A percentile compares a stretch with the other conserved stretches of the same genome.
Evolutionary conservation across 2,888 invertebrate species (phyloP).

Genomic region (Volucella bombylans): DNA sequence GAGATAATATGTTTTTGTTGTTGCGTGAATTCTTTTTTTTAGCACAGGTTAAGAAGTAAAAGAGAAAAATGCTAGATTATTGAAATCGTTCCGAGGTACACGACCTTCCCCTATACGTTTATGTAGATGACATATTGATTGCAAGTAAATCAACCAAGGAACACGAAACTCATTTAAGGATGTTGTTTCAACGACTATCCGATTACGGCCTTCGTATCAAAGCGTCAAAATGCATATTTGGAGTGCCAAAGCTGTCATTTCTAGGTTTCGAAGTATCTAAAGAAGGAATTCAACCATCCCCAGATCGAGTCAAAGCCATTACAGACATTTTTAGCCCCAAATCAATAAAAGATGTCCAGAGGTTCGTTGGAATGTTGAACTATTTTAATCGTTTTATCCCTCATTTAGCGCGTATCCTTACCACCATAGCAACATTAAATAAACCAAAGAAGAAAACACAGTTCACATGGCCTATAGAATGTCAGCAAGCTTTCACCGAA

Average conservation of each 20-base stretch:
- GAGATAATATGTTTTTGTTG: no score
- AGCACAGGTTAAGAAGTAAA: no score
- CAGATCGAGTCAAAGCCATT: no score
- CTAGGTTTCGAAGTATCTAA: no score
- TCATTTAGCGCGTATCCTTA: constrained; percentile 40
- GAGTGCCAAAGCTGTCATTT: no score
- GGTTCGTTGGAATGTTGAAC: constrained; percentile 59
- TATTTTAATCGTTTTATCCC: constrained; percentile 59
- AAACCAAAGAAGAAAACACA: background rate
- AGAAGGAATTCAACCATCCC: no score
- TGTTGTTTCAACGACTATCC: constrained; percentile 65
- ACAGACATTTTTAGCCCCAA: no score
- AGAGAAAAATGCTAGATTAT: no score
- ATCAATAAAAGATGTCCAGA: constrained; percentile 32
- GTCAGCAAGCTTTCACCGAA: constrained; percentile 20
- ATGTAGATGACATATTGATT: constrained; percentile 75
- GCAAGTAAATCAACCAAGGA: constrained; percentile 69
- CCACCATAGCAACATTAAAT: constrained; percentile 2
- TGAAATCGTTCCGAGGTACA: no score
- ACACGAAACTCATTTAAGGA: constrained; percentile 64
- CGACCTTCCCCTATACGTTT: no score
- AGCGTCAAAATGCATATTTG: no score
- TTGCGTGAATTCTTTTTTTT: no score
- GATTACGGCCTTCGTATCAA: constrained; percentile 72
- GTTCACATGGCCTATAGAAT: constrained; percentile 2